A percentile compares a stretch with the other conserved stretches of the same genome.
Evolutionary conservation across 2,888 invertebrate species (phyloP).

Genomic region (Chloroclystis v-ata): DNA sequence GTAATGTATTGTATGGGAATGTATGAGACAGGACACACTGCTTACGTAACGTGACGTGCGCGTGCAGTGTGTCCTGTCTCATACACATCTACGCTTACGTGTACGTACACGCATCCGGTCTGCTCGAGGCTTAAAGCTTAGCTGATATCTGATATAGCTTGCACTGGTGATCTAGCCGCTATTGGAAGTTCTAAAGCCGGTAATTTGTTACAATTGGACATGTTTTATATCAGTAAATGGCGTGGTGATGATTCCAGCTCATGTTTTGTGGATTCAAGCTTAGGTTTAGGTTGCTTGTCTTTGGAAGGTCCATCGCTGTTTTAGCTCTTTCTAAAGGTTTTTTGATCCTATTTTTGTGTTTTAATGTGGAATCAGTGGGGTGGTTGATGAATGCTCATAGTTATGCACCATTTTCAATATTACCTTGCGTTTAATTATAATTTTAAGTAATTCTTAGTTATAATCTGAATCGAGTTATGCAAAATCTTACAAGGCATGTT

Average conservation of each 20-base stretch:
- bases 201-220: no score
- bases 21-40: no score
- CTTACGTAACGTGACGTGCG: no score
- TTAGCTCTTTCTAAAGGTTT: conserved; percentile 30
- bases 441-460: no score
- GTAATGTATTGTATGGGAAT: no score
- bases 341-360: conserved; percentile 23
- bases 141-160: conserved; percentile 7
- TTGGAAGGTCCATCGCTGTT: conserved; percentile 34
- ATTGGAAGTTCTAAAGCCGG: no score
- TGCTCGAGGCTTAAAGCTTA: conserved; percentile 3
- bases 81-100: no score
- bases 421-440: neutral
- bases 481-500: no score
- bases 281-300: conserved; percentile 38
- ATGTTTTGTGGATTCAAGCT: conserved; percentile 35
- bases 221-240: conserved; percentile 22
- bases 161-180: conserved; percentile 2
- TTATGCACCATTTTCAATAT: neutral
- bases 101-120: no score
- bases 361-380: conserved; percentile 23
- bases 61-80: no score
- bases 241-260: conserved; percentile 14
- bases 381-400: neutral
- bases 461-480: no score